Evolutionary conservation across 2,113 vertebrate genomes (phyloP), one percentile per base, ranked within the genome.

Genomic region (Parotia lawesii): DNA sequence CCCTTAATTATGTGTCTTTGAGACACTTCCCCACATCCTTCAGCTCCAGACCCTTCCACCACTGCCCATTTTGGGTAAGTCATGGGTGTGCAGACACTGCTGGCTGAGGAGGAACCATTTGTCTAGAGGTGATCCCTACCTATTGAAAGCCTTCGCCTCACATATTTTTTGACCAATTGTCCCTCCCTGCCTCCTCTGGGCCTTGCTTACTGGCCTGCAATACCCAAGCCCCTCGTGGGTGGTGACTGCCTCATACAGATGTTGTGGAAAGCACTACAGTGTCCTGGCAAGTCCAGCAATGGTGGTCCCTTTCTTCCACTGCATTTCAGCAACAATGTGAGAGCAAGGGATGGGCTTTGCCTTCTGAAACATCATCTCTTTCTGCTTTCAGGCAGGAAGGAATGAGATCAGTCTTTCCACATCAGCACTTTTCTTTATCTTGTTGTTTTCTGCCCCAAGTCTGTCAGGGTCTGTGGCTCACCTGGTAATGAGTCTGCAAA

Each of bases 351-450:
- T 19, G 48, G 38, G 53, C 51, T 96, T 85, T 88, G 60, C 37
- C 35, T 62, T 89, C 73, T 90, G 75, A 90, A 91, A 77, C 3
- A 15, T 76, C 74, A 93, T 44, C 60, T 77, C 47, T 67, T 81
- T 88, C 69, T 95, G 47, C 60, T 96, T 85, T 92, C 31, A 48
- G 67, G 72, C 35, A 67, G 87, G 91, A 87, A 96, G 74, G 60
- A 93, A 95, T 89, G 89, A 93, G 89, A 89, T 97, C 91, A 94
- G 71, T 88, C 44, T 47, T 91, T 91, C 67, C 67, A 94, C 85
- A 80, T 96, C 95, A 96, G 94, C 95, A 92, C 53, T 95, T 94
- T 90, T 73, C 76, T 90, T 94, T 95, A 95, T 96, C 94, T 92
- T 71, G n/a, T 95, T 93, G 33, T 91, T 91, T 95, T 92, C 85